A percentile compares a stretch with the other conserved stretches of the same genome.
Conservation (phyloP, 2,113 vertebrate species). For the Melanostigma gelatinosum region DNA sequence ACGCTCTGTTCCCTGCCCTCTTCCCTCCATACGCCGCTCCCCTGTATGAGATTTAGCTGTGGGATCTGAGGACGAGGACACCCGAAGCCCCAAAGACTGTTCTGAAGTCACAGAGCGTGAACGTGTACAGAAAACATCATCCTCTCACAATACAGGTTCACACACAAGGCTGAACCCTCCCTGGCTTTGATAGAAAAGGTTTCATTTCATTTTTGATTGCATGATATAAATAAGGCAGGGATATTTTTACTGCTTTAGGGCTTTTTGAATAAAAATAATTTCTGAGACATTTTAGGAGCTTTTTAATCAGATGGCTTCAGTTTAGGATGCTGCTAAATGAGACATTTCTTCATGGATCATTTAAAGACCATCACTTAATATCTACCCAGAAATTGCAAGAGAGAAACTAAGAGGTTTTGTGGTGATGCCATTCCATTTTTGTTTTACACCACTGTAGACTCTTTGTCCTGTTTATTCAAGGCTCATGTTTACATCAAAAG, state of each 20-base stretch:
- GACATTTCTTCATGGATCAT: conserved; percentile 14
- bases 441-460: background rate
- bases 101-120: conserved; percentile 66
- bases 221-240: conserved; percentile 23
- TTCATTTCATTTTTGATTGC: conserved; percentile 29
- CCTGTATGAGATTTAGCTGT: conserved; percentile 59
- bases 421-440: background rate
- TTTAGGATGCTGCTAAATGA: background rate
- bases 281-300: conserved; percentile 1
- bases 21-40: conserved; percentile 33
- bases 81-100: conserved; percentile 68
- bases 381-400: background rate
- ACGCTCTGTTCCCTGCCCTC: conserved; percentile 52
- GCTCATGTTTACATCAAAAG: background rate
- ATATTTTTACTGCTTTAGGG: conserved; percentile 24
- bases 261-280: conserved; percentile 31
- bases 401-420: background rate
- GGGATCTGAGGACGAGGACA: conserved; percentile 64
- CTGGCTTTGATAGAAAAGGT: conserved; percentile 20
- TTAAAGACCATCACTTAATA: conserved; percentile 22
- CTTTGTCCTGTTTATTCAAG: background rate
- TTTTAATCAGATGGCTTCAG: conserved; percentile 4
- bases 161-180: background rate
- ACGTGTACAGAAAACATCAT: conserved; percentile 59
- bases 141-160: conserved; percentile 42